Evolutionary conservation across 1,140 invertebrate genomes (phyloP).

Genomic region (Caenorhabditis inopinata): DNA sequence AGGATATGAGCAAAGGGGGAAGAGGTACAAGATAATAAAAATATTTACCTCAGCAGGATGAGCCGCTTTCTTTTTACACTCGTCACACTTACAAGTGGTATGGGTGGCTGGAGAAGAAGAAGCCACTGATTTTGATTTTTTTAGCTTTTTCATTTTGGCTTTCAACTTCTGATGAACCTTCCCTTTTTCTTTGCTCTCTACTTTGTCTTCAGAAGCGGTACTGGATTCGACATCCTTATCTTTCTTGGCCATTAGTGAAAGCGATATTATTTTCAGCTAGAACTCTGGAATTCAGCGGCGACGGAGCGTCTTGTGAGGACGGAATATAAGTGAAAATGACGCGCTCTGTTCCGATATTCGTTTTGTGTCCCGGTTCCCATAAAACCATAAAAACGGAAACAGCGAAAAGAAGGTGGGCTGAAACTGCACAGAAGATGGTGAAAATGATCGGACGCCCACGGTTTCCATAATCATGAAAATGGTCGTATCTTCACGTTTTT

Average conservation of each 20-base stretch:
- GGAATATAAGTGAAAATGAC: neutral
- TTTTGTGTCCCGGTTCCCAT: neutral
- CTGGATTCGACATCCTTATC: neutral
- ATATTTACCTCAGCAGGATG: too few relatives aligned
- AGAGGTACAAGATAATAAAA: too few relatives aligned
- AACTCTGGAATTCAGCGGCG: neutral
- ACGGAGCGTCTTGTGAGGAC: neutral
- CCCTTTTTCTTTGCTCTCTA: neutral
- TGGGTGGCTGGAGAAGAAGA: neutral
- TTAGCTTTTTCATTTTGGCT: neutral
- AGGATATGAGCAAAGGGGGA: too few relatives aligned
- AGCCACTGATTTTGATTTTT: neutral
- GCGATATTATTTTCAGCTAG: too few relatives aligned
- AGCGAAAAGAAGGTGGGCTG: neutral
- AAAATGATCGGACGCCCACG: neutral
- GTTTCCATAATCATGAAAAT: conserved; percentile 5
- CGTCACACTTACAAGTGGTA: neutral
- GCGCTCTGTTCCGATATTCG: neutral
- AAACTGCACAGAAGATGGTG: conserved; percentile 20
- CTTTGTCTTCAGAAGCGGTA: neutral
- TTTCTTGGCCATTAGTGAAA: neutral
- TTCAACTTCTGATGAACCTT: conserved; percentile 17
- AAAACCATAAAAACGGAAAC: neutral
- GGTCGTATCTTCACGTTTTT: too few relatives aligned
- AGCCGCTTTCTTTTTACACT: neutral